Evolutionary conservation across 2,888 invertebrate genomes (phyloP).

Genomic region (Eupithecia abbreviata): DNA sequence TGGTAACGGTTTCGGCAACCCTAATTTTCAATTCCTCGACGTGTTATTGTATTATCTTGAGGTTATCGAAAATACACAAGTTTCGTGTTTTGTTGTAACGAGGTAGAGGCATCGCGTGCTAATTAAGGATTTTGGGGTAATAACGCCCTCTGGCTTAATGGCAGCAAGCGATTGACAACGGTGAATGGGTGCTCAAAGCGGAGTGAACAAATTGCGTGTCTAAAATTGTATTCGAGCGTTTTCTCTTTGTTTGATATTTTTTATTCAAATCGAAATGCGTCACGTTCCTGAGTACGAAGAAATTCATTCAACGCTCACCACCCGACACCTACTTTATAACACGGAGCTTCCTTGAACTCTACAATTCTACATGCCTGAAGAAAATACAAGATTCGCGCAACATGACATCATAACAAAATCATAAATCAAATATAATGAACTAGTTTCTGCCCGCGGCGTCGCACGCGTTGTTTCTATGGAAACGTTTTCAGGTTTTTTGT

Average conservation of each 20-base stretch:
- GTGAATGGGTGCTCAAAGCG: constrained; percentile 1
- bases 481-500: too few species aligned
- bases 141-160: constrained; percentile 10
- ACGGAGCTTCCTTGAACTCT: not conserved
- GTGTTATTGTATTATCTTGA: constrained; percentile 23
- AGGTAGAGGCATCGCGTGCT: constrained; percentile 22
- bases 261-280: constrained; percentile 3
- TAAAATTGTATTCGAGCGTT: not conserved
- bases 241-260: constrained; percentile 2
- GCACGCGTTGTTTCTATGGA: too few species aligned
- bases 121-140: constrained; percentile 15
- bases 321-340: not conserved
- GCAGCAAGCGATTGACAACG: constrained; percentile 1
- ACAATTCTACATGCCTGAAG: not conserved
- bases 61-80: constrained; percentile 19
- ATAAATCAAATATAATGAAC: not conserved
- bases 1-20: constrained; percentile 27
- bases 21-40: constrained; percentile 37
- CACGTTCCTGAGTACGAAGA: not conserved
- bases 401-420: not conserved
- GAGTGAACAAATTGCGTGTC: not conserved
- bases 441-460: too few species aligned
- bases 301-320: not conserved
- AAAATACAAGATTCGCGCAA: not conserved
- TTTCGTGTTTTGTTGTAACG: constrained; percentile 9